phyloP scores from a whole-genome alignment of 2,797 vertebrate species.

The Tokudaia muenninki region DNA sequence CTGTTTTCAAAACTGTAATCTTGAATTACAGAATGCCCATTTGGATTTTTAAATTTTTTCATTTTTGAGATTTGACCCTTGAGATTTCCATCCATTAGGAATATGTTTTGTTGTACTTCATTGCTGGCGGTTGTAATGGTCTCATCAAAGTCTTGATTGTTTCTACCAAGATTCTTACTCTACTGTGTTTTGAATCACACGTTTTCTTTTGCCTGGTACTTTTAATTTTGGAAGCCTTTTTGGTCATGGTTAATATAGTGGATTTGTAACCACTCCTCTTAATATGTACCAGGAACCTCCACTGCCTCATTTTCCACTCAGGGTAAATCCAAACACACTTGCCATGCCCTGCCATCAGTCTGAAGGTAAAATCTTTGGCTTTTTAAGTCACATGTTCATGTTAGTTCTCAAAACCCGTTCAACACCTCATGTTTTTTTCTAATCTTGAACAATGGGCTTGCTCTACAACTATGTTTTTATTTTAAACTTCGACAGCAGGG shows the following conservation, averaged over 20 bases:
- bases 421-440: neutral
- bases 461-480: neutral
- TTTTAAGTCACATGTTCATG: neutral
- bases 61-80: neutral
- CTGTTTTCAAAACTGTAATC: constrained; percentile 41
- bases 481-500: neutral
- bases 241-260: neutral
- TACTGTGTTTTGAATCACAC: neutral
- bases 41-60: neutral
- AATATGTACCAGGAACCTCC: neutral
- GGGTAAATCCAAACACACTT: neutral
- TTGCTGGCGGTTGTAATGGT: neutral
- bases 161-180: neutral
- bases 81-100: constrained; percentile 42
- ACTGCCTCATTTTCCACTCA: neutral
- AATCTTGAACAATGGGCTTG: neutral
- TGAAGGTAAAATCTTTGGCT: neutral
- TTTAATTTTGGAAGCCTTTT: neutral
- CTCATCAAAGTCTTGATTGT: constrained; percentile 20
- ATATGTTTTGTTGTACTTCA: neutral
- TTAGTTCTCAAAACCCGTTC: neutral
- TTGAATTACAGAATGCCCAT: neutral
- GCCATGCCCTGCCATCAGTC: neutral
- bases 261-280: neutral
- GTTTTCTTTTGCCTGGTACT: neutral